Evolutionary conservation across 1,140 invertebrate species (phyloP).

Genomic region (Heliothis subflexa): DNA sequence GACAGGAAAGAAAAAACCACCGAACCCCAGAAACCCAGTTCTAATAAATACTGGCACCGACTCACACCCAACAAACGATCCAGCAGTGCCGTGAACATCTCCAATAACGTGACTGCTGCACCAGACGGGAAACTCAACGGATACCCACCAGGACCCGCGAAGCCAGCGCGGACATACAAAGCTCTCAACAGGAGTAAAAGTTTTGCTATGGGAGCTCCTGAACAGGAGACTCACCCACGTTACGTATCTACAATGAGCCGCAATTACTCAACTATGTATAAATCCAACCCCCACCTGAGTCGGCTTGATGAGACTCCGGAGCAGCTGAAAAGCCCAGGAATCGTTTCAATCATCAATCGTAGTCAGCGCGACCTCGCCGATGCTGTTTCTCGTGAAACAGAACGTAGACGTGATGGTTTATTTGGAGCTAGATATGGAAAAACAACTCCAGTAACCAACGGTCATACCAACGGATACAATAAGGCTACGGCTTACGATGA

Average conservation of each 20-base stretch:
- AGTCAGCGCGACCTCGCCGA: slow-evolving; percentile 91
- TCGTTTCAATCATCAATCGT: slow-evolving; percentile 93
- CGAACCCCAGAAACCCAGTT: slow-evolving; percentile 79
- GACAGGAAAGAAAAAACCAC: slow-evolving; percentile 81
- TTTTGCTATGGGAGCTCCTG: slow-evolving; percentile 91
- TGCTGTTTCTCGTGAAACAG: slow-evolving; percentile 81
- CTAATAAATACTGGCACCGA: slow-evolving; percentile 82
- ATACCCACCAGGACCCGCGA: slow-evolving; percentile 87
- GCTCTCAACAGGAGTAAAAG: slow-evolving; percentile 93
- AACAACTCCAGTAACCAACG: slow-evolving; percentile 83
- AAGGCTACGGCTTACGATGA: slow-evolving; percentile 83
- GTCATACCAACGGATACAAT: slow-evolving; percentile 79
- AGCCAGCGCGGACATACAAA: slow-evolving; percentile 92
- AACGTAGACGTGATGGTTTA: slow-evolving; percentile 81
- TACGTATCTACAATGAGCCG: slow-evolving; percentile 80
- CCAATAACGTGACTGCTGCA: slow-evolving; percentile 88
- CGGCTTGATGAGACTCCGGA: slow-evolving; percentile 89
- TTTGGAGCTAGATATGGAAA: slow-evolving; percentile 86
- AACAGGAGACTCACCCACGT: slow-evolving; percentile 78
- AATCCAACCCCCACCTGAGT: slow-evolving; percentile 91
- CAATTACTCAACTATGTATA: slow-evolving; percentile 88
- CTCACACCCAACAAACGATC: slow-evolving; percentile 87
- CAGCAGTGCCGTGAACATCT: slow-evolving; percentile 91
- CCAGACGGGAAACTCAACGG: slow-evolving; percentile 82
- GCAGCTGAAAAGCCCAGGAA: slow-evolving; percentile 93